These are phyloP conservation scores for Temnopleurus reevesii DNA, from an alignment of 53 echinoderm and acorn worm genomes.

Conservation along the genomic window DNA sequence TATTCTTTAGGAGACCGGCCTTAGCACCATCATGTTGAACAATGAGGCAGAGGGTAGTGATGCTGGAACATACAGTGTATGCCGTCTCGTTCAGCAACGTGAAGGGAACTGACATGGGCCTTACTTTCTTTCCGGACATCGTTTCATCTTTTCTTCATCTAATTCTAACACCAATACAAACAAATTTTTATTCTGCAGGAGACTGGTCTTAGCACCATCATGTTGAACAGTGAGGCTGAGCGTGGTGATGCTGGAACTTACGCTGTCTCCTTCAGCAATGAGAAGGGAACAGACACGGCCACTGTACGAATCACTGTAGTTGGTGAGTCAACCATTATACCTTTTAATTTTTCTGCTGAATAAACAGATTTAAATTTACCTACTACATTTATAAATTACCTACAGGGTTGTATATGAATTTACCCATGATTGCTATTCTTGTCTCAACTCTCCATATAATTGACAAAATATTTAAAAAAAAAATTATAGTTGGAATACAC, in stretches of 20 bases:
- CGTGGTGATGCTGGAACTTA: slow-evolving; percentile 88
- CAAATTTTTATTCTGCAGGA: background rate
- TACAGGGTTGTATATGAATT: no score
- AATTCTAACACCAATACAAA: no score
- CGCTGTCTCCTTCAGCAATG: slow-evolving; percentile 78
- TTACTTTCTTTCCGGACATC: no score
- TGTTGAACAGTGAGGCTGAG: slow-evolving; percentile 52
- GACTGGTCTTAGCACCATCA: slow-evolving; percentile 43
- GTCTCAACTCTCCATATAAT: no score
- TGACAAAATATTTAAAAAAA: no score
- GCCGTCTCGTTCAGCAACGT: slow-evolving; percentile 80
- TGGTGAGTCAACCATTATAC: slow-evolving; percentile 67
- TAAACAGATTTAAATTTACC: no score
- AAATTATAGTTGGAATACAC: no score
- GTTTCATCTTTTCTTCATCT: no score
- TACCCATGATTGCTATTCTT: no score
- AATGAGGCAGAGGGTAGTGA: slow-evolving; percentile 69
- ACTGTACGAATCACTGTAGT: slow-evolving; percentile 90
- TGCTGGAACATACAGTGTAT: slow-evolving; percentile 85
- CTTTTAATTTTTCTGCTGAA: no score
- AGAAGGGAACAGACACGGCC: slow-evolving; percentile 76
- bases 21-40: slow-evolving; percentile 48
- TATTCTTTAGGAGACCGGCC: slow-evolving; percentile 5
- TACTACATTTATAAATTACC: no score
- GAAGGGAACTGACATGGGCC: slow-evolving; percentile 75